Base-by-base conservation (phyloP, 2,888 invertebrate genomes). In the Uloborus plumipes region DNA sequence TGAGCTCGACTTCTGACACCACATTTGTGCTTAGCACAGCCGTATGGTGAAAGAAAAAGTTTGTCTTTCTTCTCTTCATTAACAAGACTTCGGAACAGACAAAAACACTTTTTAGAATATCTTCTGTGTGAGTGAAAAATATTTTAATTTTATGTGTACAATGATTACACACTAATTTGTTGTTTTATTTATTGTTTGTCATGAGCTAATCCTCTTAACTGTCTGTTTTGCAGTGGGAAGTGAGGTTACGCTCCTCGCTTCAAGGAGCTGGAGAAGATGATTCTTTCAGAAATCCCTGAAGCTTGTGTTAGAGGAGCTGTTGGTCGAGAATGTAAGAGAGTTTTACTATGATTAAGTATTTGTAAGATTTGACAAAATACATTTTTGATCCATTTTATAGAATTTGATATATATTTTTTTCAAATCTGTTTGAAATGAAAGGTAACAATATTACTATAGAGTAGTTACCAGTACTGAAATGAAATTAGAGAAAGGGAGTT, bases 161-260 rank as follows among this genome's bases (percentile, higher is more conserved):
- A 26, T 26, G 26, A 26, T 26, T 26, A 26, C 26, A 26, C 26
- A 26, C 26, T 26, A 3, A 26, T 26, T 39, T 39, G 11, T 39
- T 39, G 3, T 1, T 39, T 39, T 39, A 2, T 7, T 39, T 39
- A 39, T 39, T 39, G 39, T 9, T 39, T 39, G 7, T 1, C 9
- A 11, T 39, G 9, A 7, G 39, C 9, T 39, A 11, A 39, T 39
- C 9, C 39, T 6, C 39, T 39, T 20, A 55, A 55, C 39, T 62
- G 53, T 55, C 39, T 15, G 64, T 51, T 49, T 51, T 76, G 11
- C 22, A 82, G 82, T 71, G 75, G 76, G 47, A 51, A 67, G 22
- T 82, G 82, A 82, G 76, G 76, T 13, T 82, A 82, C 49, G 82
- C 71, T 22, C 82, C 82, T 72, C 82, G 82, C 82, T 82, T 82